These are phyloP conservation scores for Cataglyphis cursor DNA, from an alignment of 2,888 invertebrate genomes.

Conservation along the genomic window DNA sequence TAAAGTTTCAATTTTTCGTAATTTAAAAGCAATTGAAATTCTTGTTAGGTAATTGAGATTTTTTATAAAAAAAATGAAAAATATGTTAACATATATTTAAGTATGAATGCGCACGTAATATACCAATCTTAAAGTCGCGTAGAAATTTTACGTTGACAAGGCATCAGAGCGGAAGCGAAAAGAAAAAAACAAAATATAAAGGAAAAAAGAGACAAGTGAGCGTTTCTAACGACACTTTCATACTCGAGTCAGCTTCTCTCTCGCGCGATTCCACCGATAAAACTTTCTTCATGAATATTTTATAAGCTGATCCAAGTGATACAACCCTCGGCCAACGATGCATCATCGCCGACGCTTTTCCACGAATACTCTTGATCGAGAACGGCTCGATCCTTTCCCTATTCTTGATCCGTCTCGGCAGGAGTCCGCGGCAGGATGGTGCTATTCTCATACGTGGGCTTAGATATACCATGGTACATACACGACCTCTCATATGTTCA, in stretches of 20 bases:
- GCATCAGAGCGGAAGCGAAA: not conserved
- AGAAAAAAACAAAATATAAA: not conserved
- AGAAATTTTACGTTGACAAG: not conserved
- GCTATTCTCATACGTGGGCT: not conserved
- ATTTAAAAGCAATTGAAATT: not conserved
- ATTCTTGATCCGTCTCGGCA: not conserved
- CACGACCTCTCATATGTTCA: not conserved
- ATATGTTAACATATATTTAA: not conserved
- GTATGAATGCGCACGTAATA: not conserved
- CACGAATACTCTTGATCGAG: conserved; percentile 23
- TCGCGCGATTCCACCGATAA: conserved; percentile 47
- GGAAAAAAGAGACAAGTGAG: conserved; percentile 28
- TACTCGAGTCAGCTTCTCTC: conserved; percentile 52
- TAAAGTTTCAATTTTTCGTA: not conserved
- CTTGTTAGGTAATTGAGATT: not conserved
- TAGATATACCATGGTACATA: not conserved
- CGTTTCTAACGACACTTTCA: conserved; percentile 63
- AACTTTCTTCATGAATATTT: conserved; percentile 73
- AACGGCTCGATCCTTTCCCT: conserved; percentile 23
- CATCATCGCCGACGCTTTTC: conserved; percentile 23
- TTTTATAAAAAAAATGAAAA: not conserved
- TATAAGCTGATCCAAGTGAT: conserved; percentile 65
- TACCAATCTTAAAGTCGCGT: not conserved
- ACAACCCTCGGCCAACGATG: conserved; percentile 60
- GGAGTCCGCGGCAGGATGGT: not conserved